phyloP scores from a whole-genome alignment of 1,140 invertebrate species.

The Zaprionus vittiger region DNA sequence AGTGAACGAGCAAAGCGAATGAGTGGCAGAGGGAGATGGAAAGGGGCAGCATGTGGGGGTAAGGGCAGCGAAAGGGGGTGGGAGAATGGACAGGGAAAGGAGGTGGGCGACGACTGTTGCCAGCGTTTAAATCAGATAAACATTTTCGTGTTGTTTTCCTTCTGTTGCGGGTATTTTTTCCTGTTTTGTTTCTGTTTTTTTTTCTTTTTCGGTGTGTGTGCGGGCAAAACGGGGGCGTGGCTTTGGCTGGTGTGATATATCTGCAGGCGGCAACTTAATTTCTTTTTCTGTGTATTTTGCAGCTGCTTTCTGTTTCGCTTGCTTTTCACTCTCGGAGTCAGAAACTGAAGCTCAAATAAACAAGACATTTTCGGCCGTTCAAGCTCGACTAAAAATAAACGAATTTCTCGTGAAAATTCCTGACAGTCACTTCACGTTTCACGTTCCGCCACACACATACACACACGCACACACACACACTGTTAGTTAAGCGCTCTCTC shows the following conservation, averaged over 20 bases:
- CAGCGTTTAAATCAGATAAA: slow-evolving; percentile 80
- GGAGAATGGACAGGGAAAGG: not conserved
- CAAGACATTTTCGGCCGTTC: slow-evolving; percentile 64
- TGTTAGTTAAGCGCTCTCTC: not conserved
- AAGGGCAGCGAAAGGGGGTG: not conserved
- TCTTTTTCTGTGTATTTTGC: slow-evolving; percentile 51
- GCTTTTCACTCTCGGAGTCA: slow-evolving; percentile 22
- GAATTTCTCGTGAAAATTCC: slow-evolving; percentile 43
- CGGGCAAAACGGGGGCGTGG: slow-evolving; percentile 9
- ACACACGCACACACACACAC: not conserved
- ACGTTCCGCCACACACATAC: slow-evolving; percentile 17
- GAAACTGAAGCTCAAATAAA: slow-evolving; percentile 61
- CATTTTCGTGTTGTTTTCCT: slow-evolving; percentile 57
- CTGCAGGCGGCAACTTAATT: slow-evolving; percentile 81
- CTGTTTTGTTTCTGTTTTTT: slow-evolving; percentile 36
- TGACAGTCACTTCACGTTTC: slow-evolving; percentile 58
- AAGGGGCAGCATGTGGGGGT: not conserved
- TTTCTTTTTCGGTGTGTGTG: slow-evolving; percentile 26
- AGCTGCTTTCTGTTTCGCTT: slow-evolving; percentile 19
- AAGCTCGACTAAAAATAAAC: slow-evolving; percentile 43
- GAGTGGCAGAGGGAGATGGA: not conserved
- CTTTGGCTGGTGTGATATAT: slow-evolving; percentile 68
- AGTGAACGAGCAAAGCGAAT: not conserved
- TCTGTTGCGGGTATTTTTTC: slow-evolving; percentile 32
- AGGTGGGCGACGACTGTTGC: slow-evolving; percentile 53